Evolutionary conservation across 2,888 invertebrate species (phyloP).

Genomic region (Charanyca ferruginea): DNA sequence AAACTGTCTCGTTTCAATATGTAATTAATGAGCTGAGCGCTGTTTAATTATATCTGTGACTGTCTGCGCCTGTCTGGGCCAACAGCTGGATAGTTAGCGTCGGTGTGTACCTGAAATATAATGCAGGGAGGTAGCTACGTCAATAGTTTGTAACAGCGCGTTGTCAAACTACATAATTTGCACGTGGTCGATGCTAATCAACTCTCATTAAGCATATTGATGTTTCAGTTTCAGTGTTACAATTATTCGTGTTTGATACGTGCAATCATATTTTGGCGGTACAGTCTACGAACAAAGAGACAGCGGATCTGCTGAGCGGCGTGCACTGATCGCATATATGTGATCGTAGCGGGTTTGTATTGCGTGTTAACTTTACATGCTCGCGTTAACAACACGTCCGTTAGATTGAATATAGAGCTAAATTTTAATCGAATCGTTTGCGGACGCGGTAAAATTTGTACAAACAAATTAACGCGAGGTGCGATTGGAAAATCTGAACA

Average conservation of each 20-base stretch:
- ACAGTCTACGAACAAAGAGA: constrained; percentile 46
- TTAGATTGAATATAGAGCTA: constrained; percentile 76
- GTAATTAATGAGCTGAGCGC: constrained; percentile 62
- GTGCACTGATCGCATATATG: constrained; percentile 54
- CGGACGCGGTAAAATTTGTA: constrained; percentile 79
- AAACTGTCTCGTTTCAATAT: constrained; percentile 57
- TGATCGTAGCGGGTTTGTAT: constrained; percentile 53
- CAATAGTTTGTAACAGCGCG: constrained; percentile 71
- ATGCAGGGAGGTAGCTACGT: constrained; percentile 42
- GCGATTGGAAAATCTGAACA: constrained; percentile 86
- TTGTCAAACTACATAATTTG: constrained; percentile 72
- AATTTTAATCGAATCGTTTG: constrained; percentile 84
- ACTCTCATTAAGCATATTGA: constrained; percentile 84
- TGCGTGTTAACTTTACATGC: constrained; percentile 66
- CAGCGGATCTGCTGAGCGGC: constrained; percentile 33
- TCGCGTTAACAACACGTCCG: constrained; percentile 64
- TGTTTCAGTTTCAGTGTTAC: constrained; percentile 79
- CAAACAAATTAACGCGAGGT: constrained; percentile 87
- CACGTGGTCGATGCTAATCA: constrained; percentile 79
- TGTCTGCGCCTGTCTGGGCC: constrained; percentile 57
- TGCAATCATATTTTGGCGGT: constrained; percentile 70
- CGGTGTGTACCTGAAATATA: constrained; percentile 41
- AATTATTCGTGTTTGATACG: constrained; percentile 76
- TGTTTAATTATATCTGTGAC: constrained; percentile 63
- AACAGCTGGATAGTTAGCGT: constrained; percentile 49